Base-by-base conservation (phyloP, 1,140 invertebrate species). In the Hormaphis cornu region DNA sequence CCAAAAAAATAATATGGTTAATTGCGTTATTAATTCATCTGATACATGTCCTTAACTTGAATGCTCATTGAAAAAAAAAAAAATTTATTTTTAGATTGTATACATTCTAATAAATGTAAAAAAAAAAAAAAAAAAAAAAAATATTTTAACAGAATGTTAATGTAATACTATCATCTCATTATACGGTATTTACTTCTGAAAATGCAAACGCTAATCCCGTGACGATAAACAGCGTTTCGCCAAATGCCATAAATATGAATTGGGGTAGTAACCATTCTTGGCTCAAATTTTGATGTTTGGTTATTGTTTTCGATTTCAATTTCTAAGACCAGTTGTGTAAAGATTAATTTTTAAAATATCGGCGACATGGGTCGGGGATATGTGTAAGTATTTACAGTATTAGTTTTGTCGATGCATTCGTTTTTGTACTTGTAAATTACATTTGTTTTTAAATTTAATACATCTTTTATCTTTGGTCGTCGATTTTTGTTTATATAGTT, bases 181-280 rank as follows among this genome's bases (percentile, higher is more conserved):
- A 14, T 7, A n/a, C 9, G 3, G 16, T 56, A 56, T 18, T 66
- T 66, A 85, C 84, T 80, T 87, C 83, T 28, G 83, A 82, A 75
- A 87, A 89, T 4, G 85, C 83, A 76, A 88, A 88, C 48, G 85
- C 81, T 1, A 87, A 77, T 33, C 85, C 87, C 26, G 86, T 86
- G 44, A 88, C 80, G 2, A 84, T 73, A 75, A 87, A 87, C 75
- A 88, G 80, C 42, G 87, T 78, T 76, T 88, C 86, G 6, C 78
- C 85, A 0, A 80, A 74, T 1, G 86, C 85, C 33, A 88, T 82
- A 3, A 86, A 72, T 24, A 86, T 70, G 74, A 87, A 85, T 75
- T 87, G 85, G 14, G 86, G 84, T 22, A 87, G 74, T 73, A 86
- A 80, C 80, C 80, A 85, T 0, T 84, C 72, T 75, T 86, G 83